A percentile compares a stretch with the other conserved stretches of the same genome.
Evolutionary conservation across 2,888 invertebrate genomes (phyloP).

Genomic region (Ochropleura plecta): DNA sequence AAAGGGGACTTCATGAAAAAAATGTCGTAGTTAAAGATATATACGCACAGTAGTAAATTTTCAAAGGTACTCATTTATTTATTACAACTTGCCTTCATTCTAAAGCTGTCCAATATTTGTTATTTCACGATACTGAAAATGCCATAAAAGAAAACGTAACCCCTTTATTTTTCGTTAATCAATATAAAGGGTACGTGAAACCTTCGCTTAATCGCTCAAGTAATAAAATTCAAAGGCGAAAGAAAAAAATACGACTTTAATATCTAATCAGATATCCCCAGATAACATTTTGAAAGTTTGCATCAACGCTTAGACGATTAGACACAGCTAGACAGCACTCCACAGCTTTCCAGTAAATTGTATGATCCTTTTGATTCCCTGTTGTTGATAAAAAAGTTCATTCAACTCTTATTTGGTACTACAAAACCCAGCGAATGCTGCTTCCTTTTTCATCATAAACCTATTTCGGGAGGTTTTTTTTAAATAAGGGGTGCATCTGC

Average conservation of each 20-base stretch:
- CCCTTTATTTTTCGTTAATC: conserved; percentile 48
- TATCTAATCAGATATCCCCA: conserved; percentile 13
- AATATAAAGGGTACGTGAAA: conserved; percentile 17
- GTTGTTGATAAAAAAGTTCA: not conserved
- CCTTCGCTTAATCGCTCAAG: conserved; percentile 18
- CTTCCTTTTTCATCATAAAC: not conserved
- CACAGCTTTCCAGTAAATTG: not conserved
- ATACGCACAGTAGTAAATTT: conserved; percentile 7
- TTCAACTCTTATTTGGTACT: too few relatives aligned
- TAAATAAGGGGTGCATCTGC: too few relatives aligned
- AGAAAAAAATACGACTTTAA: conserved; percentile 33
- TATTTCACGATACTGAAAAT: conserved; percentile 34
- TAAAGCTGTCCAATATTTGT: not conserved
- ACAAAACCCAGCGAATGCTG: not conserved
- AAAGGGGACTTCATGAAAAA: not conserved
- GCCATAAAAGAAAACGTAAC: conserved; percentile 8
- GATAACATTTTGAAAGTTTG: not conserved
- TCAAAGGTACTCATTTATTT: conserved; percentile 17
- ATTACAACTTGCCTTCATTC: conserved; percentile 22
- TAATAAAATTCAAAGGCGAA: conserved; percentile 30
- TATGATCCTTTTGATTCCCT: not conserved
- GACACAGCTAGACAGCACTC: not conserved
- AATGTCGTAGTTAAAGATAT: conserved; percentile 18
- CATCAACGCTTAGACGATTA: not conserved
- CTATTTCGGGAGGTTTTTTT: not conserved